Percentiles rank a stretch among this genome's conserved stretches.
Conservation (phyloP, 2,888 invertebrate genomes). For the Epinotia nisella region DNA sequence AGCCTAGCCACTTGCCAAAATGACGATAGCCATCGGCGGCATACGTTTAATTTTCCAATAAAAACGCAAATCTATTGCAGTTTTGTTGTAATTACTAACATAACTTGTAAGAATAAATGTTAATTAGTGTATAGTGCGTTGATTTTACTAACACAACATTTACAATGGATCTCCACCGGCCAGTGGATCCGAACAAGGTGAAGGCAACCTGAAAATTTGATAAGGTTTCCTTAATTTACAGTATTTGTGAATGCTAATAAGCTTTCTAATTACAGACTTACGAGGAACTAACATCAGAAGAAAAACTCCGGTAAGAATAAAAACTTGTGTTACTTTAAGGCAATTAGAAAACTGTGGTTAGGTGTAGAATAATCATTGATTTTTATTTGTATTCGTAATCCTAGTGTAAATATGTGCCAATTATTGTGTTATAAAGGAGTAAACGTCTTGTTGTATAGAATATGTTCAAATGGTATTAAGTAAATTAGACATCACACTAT, state of each 20-base stretch:
- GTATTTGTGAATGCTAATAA: constrained; percentile 45
- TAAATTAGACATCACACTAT: background rate
- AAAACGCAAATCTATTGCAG: constrained; percentile 24
- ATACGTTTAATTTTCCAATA: constrained; percentile 42
- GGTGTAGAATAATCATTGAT: constrained; percentile 30
- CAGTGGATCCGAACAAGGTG: constrained; percentile 81
- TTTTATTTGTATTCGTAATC: constrained; percentile 22
- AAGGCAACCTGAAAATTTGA: constrained; percentile 44
- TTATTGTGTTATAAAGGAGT: background rate
- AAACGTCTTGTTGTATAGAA: background rate
- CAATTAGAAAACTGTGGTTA: background rate
- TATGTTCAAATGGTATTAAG: background rate
- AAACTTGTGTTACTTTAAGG: constrained; percentile 13
- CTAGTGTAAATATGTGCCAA: constrained; percentile 15
- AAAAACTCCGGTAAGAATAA: constrained; percentile 87
- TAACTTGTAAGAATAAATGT: constrained; percentile 51
- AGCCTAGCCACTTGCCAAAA: constrained; percentile 40
- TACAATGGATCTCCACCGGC: constrained; percentile 78
- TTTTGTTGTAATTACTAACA: constrained; percentile 39
- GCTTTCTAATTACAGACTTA: constrained; percentile 85
- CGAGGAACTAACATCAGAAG: constrained; percentile 90
- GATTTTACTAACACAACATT: constrained; percentile 32
- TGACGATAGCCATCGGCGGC: constrained; percentile 47
- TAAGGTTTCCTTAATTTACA: constrained; percentile 46
- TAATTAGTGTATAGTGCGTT: constrained; percentile 34